Conservation (phyloP, 2,888 invertebrate species). For the Tenthredo mesomela region DNA sequence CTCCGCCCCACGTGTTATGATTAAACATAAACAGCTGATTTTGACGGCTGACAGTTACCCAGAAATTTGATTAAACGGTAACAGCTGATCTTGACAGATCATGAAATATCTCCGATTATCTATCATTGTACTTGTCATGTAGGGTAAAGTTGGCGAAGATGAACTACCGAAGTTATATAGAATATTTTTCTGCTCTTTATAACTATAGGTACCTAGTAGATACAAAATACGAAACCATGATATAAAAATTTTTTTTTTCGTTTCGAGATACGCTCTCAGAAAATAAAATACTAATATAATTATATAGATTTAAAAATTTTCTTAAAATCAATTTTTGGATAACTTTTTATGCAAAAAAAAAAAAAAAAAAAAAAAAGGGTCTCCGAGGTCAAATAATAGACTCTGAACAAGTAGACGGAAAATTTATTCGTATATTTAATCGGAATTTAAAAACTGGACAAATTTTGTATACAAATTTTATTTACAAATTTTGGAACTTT, state of each 20-base stretch:
- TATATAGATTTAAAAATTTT: background rate
- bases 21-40: conserved; percentile 33
- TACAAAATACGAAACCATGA: background rate
- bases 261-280: too few relatives aligned
- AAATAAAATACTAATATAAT: background rate
- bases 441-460: too few relatives aligned
- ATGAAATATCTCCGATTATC: conserved; percentile 15
- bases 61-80: conserved; percentile 23
- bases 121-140: conserved; percentile 14
- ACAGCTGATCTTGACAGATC: conserved; percentile 28
- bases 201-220: too few relatives aligned
- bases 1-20: conserved; percentile 12
- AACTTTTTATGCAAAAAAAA: background rate
- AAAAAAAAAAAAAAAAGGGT: background rate
- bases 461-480: background rate
- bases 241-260: background rate
- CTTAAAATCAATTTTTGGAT: background rate
- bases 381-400: background rate
- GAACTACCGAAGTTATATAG: background rate
- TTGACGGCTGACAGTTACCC: conserved; percentile 25
- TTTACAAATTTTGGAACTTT: background rate
- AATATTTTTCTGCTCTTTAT: background rate
- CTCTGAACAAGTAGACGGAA: too few relatives aligned
- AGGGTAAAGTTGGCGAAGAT: background rate
- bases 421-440: too few relatives aligned